These are phyloP conservation scores for Corythornis madagascariensis DNA, from an alignment of 2,113 vertebrate species.

Conservation along the genomic window DNA sequence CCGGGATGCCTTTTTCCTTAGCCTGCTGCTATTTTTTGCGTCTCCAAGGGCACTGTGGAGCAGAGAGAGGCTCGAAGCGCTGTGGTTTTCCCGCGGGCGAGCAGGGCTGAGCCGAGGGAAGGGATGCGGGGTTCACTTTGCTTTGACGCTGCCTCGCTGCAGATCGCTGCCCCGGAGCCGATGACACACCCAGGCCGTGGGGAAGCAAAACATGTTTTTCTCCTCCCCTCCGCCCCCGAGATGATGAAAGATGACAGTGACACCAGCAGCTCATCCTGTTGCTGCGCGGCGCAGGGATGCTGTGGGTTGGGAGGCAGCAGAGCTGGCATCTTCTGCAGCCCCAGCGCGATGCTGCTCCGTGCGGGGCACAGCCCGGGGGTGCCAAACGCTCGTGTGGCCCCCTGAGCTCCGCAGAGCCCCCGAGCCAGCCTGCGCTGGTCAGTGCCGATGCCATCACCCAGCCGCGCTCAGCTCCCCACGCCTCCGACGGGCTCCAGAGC, in stretches of 20 bases:
- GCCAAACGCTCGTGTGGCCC: neutral
- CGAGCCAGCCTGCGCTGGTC: neutral
- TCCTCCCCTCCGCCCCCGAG: constrained; percentile 15
- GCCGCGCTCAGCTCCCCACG: neutral
- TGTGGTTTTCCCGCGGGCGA: neutral
- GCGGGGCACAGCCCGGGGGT: neutral
- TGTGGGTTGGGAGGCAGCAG: too few relatives aligned
- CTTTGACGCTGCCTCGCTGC: neutral
- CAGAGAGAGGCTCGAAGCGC: neutral
- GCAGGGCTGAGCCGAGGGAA: neutral
- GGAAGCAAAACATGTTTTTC: constrained; percentile 39
- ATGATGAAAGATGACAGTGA: neutral
- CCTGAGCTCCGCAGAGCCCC: too few relatives aligned
- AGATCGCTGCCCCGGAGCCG: neutral
- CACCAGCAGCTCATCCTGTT: neutral
- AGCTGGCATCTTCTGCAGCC: too few relatives aligned
- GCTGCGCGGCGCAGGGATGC: neutral
- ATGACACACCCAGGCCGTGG: neutral
- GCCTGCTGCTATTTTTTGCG: constrained; percentile 9
- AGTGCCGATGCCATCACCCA: neutral
- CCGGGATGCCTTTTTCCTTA: neutral
- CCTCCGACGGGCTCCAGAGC: neutral
- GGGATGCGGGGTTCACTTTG: neutral
- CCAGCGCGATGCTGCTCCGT: neutral
- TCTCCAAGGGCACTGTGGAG: neutral